A percentile compares a stretch with the other conserved stretches of the same genome.
Evolutionary conservation across 2,113 vertebrate species (phyloP).

Genomic region (Dicaeum eximium): DNA sequence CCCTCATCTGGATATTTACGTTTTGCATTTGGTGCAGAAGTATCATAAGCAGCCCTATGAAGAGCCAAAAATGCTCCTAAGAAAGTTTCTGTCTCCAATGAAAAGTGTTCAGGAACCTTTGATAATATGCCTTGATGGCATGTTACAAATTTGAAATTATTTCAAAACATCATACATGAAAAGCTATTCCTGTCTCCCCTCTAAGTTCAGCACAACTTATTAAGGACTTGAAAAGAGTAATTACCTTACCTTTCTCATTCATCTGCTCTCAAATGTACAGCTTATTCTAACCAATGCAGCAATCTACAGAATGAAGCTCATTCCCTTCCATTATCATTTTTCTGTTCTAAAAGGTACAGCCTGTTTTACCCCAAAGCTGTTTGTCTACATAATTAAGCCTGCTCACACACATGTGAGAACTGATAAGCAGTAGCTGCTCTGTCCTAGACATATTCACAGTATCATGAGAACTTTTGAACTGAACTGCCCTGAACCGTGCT

Average conservation of each 20-base stretch:
- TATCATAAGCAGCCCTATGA: conserved; percentile 89
- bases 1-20: conserved; percentile 85
- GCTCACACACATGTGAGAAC: not conserved
- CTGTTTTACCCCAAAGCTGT: not conserved
- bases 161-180: not conserved
- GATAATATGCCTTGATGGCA: not conserved
- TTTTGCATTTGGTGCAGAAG: conserved; percentile 79
- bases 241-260: not conserved
- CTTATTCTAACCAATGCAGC: not conserved
- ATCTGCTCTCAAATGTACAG: not conserved
- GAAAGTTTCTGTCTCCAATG: not conserved
- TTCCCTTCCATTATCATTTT: not conserved
- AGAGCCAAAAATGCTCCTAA: not conserved
- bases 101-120: not conserved
- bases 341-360: not conserved
- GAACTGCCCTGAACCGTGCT: not conserved
- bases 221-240: not conserved
- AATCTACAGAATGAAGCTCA: not conserved
- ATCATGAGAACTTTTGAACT: not conserved
- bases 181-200: not conserved
- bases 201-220: not conserved
- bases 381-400: not conserved
- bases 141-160: not conserved
- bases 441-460: rapidly evolving
- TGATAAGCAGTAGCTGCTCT: not conserved